phyloP scores from a whole-genome alignment of 2,888 invertebrate species.

The Carterocephalus palaemon region DNA sequence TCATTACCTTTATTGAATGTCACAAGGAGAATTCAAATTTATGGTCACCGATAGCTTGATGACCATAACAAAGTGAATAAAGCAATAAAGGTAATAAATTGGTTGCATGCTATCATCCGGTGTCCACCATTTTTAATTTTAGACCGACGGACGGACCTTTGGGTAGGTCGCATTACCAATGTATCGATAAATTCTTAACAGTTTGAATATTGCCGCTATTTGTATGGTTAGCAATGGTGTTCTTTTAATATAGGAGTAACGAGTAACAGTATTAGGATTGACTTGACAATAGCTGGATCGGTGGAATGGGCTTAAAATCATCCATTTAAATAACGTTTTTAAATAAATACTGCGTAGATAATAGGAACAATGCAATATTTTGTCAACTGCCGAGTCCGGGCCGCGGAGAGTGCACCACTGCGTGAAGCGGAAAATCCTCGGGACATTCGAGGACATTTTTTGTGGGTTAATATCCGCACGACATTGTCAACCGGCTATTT shows the following conservation, averaged over 20 bases:
- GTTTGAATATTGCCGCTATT: conserved; percentile 21
- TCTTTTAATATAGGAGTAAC: conserved; percentile 39
- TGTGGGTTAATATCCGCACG: conserved; percentile 78
- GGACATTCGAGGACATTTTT: conserved; percentile 77
- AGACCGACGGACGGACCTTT: conserved; percentile 28
- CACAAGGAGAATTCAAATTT: conserved; percentile 74
- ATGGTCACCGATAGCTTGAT: conserved; percentile 71
- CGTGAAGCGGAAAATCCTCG: conserved; percentile 80
- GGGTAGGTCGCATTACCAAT: conserved; percentile 25
- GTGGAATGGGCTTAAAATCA: conserved; percentile 75
- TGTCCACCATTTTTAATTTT: conserved; percentile 35
- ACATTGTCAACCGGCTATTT: conserved; percentile 78
- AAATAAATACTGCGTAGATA: conserved; percentile 77
- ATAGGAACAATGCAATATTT: conserved; percentile 79
- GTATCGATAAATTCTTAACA: conserved; percentile 25
- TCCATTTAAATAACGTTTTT: conserved; percentile 79
- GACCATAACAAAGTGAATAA: conserved; percentile 71
- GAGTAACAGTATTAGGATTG: conserved; percentile 60
- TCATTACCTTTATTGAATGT: conserved; percentile 78
- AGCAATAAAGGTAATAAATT: conserved; percentile 73
- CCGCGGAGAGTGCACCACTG: conserved; percentile 71
- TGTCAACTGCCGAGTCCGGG: conserved; percentile 76
- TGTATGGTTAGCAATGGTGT: conserved; percentile 26
- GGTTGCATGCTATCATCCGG: conserved; percentile 52
- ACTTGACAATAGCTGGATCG: conserved; percentile 67